Evolutionary conservation across 2,888 invertebrate species (phyloP).

Genomic region (Phyllotreta cruciferae): DNA sequence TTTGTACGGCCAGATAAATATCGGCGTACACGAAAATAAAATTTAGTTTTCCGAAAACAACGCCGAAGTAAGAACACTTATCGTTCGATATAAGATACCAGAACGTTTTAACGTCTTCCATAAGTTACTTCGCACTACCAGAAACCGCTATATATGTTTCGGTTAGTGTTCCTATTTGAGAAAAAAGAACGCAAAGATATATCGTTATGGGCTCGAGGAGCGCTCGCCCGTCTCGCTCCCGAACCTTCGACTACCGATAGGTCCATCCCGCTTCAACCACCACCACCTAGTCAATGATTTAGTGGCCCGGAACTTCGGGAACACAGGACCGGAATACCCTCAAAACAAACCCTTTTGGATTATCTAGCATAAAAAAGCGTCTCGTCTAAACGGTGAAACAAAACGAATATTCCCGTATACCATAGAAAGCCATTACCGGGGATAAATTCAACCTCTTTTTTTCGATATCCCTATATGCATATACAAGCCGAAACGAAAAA

Average conservation of each 20-base stretch:
- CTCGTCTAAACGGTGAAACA: too few species aligned
- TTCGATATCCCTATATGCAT: conserved; percentile 35
- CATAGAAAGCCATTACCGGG: conserved; percentile 4
- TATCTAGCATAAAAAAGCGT: too few species aligned
- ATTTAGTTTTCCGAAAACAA: not conserved
- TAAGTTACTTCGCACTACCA: conserved; percentile 56
- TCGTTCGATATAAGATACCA: conserved; percentile 37
- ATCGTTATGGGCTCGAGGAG: conserved; percentile 55
- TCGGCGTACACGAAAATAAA: not conserved
- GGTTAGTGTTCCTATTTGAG: conserved; percentile 55
- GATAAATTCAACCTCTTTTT: conserved; percentile 22
- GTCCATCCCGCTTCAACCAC: conserved; percentile 29
- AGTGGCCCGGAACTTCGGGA: conserved; percentile 5
- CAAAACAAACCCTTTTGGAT: too few species aligned
- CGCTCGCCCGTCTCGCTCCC: conserved; percentile 36
- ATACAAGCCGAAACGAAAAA: conserved; percentile 33
- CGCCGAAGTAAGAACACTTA: not conserved
- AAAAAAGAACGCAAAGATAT: conserved; percentile 55
- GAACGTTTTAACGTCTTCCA: conserved; percentile 51
- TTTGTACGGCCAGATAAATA: not conserved
- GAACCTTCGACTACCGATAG: conserved; percentile 6
- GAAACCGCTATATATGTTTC: conserved; percentile 61
- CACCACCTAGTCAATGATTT: conserved; percentile 42
- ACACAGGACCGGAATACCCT: too few species aligned
- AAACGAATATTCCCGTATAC: too few species aligned